Conservation (phyloP, 2,888 invertebrate species). For the Cheilosia vulpina region DNA sequence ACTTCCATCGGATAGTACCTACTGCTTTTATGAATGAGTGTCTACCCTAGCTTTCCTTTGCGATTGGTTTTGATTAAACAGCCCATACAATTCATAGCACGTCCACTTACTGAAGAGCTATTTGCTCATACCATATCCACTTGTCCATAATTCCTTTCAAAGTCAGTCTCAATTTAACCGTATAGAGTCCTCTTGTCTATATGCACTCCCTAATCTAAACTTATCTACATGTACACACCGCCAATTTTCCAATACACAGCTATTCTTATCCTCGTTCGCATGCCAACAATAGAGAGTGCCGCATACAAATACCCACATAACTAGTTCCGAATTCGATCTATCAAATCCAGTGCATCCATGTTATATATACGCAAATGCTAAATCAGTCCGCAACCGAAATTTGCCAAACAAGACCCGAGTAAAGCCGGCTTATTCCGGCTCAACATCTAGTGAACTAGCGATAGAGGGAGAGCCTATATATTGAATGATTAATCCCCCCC, state of each 20-base stretch:
- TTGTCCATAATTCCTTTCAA: too few species aligned
- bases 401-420: background rate
- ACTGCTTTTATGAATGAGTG: too few species aligned
- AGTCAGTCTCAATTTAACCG: too few species aligned
- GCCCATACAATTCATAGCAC: too few species aligned
- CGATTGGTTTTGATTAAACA: too few species aligned
- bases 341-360: conserved; percentile 19
- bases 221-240: too few species aligned
- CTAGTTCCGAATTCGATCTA: conserved; percentile 10
- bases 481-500: background rate
- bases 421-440: conserved; percentile 15
- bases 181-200: too few species aligned
- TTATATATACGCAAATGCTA: background rate
- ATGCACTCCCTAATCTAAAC: too few species aligned
- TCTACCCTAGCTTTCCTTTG: too few species aligned
- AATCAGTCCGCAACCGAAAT: background rate
- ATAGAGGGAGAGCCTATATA: conserved; percentile 6
- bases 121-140: too few species aligned
- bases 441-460: conserved; percentile 22
- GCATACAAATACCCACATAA: background rate
- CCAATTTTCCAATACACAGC: background rate
- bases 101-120: too few species aligned
- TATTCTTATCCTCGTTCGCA: background rate
- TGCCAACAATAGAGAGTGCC: conserved; percentile 4
- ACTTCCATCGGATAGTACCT: too few species aligned